Base-by-base conservation (phyloP, 2,888 invertebrate species). In the Hirtodrosophila duncani region DNA sequence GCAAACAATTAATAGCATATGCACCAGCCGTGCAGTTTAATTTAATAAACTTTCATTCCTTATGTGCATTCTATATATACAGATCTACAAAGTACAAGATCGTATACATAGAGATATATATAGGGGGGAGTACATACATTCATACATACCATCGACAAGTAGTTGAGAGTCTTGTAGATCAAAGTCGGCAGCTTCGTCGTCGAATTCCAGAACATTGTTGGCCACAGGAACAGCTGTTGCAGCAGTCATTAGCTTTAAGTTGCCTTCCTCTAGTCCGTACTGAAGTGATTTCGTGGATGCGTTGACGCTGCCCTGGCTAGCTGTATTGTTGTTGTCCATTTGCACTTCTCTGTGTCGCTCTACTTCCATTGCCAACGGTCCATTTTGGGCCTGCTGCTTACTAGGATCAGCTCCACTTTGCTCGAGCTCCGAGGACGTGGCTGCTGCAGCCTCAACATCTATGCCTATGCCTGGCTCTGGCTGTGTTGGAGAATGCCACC, bases 401-500 rank as follows among this genome's bases (percentile, higher is more conserved):
- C n/a, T n/a, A n/a, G n/a, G n/a, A n/a, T n/a, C n/a, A n/a, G n/a
- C n/a, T n/a, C n/a, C n/a, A n/a, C n/a, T n/a, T n/a, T n/a, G n/a
- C n/a, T n/a, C n/a, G n/a, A n/a, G n/a, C n/a, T n/a, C n/a, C n/a
- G n/a, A n/a, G 2, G n/a, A 29, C 13, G 18, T 52, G 1, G 44
- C 14, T 17, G 48, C 42, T 3, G 41, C 44, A 3, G 44, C 48
- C 31, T 55, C 57, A 2, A 39, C 34, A 13, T 56, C 51, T 7
- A 59, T 5, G n/a, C n/a, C n/a, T n/a, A n/a, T n/a, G n/a, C n/a
- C n/a, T n/a, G n/a, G n/a, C 14, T 18, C 21, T 1, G 59, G 52
- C 29, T 67, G 64, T 18, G 63, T 49, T 2, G 81, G 67, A 2
- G 83, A 68, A 49, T 83, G 63, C 83, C 83, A 83, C 83, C 83